Base-by-base conservation (phyloP, 2,888 invertebrate genomes). In the Mallateleia sp. region DNA sequence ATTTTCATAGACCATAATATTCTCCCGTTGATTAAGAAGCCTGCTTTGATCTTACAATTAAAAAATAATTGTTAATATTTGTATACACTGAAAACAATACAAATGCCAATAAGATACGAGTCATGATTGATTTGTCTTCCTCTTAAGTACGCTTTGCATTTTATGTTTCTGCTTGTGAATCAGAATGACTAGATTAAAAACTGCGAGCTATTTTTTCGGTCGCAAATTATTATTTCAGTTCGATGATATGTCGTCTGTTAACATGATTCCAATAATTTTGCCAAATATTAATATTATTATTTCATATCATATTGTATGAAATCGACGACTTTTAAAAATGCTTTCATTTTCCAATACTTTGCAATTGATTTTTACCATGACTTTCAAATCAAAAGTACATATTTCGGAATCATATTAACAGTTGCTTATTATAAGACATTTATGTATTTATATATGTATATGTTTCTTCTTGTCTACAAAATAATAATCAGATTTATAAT, bases 171-270 rank as follows among this genome's bases (percentile, higher is more conserved):
- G 42, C 60, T 69, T 52, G 20, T 69, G 62, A 50, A 24, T 78
- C 45, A 67, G 67, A 67, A 54, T 79, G 79, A 79, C 79, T 79
- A 79, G 79, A 79, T 58, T 60, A 62, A 69, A 67, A 69, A 25
- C 52, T 69, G 60, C 69, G 62, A 67, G 34, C 78, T 79, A 52
- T 60, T 50, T 38, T n/a, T 52, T 71, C 5, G 42, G 24, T 79
- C 58, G 62, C 71, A 32, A 42, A 52, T 52, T 28, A 25, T 60
- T 66, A 42, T 24, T 64, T 71, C 79, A 24, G 47, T 80, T 80
- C 56, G 54, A 64, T 80, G 80, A 80, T 80, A 80, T 80, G 80
- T 80, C 42, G n/a, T 80, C 71, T 20, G 42, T 80, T 71, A 71
- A 64, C 71, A 80, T 72, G 64, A 80, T 72, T 80, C 64, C 64